These are phyloP conservation scores for Pyrrhia umbra DNA, from an alignment of 2,888 invertebrate genomes.

Conservation along the genomic window DNA sequence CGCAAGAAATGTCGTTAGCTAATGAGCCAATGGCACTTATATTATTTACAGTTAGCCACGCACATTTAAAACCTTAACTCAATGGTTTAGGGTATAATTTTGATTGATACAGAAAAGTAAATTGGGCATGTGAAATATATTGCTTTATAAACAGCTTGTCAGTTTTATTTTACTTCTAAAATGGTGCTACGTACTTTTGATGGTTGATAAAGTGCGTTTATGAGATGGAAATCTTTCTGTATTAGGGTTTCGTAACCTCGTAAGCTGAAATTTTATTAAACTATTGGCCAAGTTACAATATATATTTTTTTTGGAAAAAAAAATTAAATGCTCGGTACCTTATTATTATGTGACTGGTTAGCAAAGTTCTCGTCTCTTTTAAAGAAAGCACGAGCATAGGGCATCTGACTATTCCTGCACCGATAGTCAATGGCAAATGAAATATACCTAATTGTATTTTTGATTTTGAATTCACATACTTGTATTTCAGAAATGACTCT, in stretches of 20 bases:
- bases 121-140: conserved; percentile 64
- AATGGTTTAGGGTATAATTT: conserved; percentile 34
- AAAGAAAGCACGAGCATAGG: too few relatives aligned
- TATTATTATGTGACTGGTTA: too few relatives aligned
- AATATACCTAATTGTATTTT: too few relatives aligned
- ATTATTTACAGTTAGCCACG: conserved; percentile 20
- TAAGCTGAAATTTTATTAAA: not conserved
- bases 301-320: not conserved
- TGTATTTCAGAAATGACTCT: too few relatives aligned
- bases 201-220: conserved; percentile 61
- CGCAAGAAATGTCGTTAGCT: conserved; percentile 66
- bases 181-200: conserved; percentile 62
- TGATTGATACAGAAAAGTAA: conserved; percentile 25
- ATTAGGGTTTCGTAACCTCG: conserved; percentile 34
- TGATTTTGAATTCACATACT: too few relatives aligned
- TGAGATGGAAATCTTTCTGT: conserved; percentile 55
- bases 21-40: conserved; percentile 66
- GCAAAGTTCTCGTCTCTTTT: too few relatives aligned
- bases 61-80: conserved; percentile 41
- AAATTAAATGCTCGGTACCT: not conserved
- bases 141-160: conserved; percentile 66
- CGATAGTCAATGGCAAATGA: too few relatives aligned
- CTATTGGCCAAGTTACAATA: not conserved
- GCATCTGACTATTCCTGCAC: too few relatives aligned
- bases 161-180: conserved; percentile 65